Conservation (phyloP, 2,113 vertebrate genomes). For the Columbina picui region DNA sequence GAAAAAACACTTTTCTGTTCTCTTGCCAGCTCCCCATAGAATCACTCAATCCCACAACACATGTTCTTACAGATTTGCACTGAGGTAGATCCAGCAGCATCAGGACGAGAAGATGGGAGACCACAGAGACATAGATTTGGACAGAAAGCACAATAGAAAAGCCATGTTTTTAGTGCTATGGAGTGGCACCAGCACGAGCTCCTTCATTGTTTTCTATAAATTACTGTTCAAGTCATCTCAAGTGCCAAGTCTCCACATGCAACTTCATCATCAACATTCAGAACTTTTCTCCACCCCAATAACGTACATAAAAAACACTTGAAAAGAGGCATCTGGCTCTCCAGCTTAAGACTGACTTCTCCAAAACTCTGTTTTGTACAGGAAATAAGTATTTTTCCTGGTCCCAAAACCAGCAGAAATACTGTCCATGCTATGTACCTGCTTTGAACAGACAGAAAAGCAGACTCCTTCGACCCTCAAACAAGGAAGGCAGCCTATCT, state of each 20-base stretch:
- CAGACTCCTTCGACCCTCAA: not conserved
- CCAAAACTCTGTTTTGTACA: not conserved
- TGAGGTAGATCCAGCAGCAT: not conserved
- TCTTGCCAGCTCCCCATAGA: not conserved
- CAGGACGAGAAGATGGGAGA: not conserved
- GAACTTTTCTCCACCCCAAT: not conserved
- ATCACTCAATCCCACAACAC: accelerated
- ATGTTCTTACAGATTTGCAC: not conserved
- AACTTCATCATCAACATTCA: not conserved
- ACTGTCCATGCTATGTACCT: not conserved
- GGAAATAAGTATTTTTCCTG: not conserved
- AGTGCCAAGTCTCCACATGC: not conserved
- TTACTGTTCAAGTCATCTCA: not conserved
- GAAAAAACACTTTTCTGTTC: not conserved
- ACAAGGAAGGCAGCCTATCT: not conserved
- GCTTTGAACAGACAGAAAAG: not conserved
- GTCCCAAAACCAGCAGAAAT: not conserved
- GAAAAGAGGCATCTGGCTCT: not conserved
- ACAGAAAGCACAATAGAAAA: accelerated
- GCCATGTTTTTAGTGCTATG: accelerated
- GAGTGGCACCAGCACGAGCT: accelerated
- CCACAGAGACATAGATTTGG: accelerated
- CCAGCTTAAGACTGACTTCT: not conserved
- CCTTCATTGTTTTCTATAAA: not conserved
- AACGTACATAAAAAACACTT: not conserved